A percentile compares a stretch with the other conserved stretches of the same genome.
Evolutionary conservation across 2,888 invertebrate species (phyloP).

Genomic region (Hipparchia sbordonii): DNA sequence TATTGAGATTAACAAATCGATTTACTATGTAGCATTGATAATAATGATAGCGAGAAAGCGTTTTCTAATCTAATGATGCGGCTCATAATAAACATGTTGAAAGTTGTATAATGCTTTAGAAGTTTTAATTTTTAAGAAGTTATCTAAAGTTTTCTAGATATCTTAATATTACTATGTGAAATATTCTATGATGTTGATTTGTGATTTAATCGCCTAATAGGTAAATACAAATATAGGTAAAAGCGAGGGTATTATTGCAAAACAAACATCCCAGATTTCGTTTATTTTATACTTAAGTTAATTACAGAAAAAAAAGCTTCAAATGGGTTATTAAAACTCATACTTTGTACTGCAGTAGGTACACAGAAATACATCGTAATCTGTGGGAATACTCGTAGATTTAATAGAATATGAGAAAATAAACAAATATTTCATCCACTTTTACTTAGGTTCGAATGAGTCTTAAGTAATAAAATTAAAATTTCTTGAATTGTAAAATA

Average conservation of each 20-base stretch:
- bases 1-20: background rate
- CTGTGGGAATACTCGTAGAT: too few relatives aligned
- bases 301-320: slow-evolving; percentile 33
- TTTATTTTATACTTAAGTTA: slow-evolving; percentile 29
- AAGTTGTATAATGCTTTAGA: background rate
- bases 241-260: slow-evolving; percentile 18
- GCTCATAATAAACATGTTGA: background rate
- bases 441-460: background rate
- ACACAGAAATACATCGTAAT: too few relatives aligned
- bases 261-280: slow-evolving; percentile 31
- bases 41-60: background rate
- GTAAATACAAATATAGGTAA: background rate
- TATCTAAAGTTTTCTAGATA: background rate
- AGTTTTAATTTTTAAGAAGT: background rate
- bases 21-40: background rate
- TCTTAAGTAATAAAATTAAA: background rate
- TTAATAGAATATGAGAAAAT: too few relatives aligned
- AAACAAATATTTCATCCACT: background rate
- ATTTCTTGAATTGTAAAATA: background rate
- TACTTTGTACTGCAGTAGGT: slow-evolving; percentile 5
- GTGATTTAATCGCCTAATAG: background rate
- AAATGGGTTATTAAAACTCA: slow-evolving; percentile 29
- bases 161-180: background rate
- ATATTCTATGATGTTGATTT: background rate
- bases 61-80: background rate